Evolutionary conservation across 2,888 invertebrate species (phyloP).

Genomic region (Rhabditoides inermis): DNA sequence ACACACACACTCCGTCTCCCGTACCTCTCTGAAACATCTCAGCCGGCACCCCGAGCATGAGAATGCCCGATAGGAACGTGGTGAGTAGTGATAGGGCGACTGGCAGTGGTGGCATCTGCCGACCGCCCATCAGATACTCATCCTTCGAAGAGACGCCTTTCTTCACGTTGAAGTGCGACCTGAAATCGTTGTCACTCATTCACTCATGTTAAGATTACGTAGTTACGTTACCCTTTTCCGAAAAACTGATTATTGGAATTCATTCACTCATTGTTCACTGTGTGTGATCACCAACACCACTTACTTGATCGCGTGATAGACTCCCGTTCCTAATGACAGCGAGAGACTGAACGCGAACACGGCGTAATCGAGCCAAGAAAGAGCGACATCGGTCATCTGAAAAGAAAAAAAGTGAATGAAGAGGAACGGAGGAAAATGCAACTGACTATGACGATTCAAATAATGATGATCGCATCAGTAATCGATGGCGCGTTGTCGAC

Average conservation of each 20-base stretch:
- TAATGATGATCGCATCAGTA: not conserved
- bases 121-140: constrained; percentile 43
- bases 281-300: constrained; percentile 3
- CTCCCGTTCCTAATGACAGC: constrained; percentile 38
- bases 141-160: constrained; percentile 19
- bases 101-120: constrained; percentile 36
- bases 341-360: constrained; percentile 30
- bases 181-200: not conserved
- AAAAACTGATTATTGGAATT: too few relatives aligned
- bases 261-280: too few relatives aligned
- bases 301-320: constrained; percentile 42
- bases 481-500: too few relatives aligned
- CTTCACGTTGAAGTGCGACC: not conserved
- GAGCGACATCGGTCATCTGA: constrained; percentile 1
- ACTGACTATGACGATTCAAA: not conserved
- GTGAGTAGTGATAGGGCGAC: constrained; percentile 40
- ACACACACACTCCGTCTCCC: too few relatives aligned
- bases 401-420: not conserved
- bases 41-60: constrained; percentile 44
- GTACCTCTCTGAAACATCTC: constrained; percentile 40
- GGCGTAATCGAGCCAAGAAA: constrained; percentile 36
- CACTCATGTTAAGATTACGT: too few relatives aligned
- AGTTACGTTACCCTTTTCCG: too few relatives aligned
- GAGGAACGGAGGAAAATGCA: not conserved
- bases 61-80: constrained; percentile 41